Evolutionary conservation across 2,113 vertebrate genomes (phyloP), one percentile per base, ranked within the genome.

Genomic region (Craseonycteris thonglongyai): DNA sequence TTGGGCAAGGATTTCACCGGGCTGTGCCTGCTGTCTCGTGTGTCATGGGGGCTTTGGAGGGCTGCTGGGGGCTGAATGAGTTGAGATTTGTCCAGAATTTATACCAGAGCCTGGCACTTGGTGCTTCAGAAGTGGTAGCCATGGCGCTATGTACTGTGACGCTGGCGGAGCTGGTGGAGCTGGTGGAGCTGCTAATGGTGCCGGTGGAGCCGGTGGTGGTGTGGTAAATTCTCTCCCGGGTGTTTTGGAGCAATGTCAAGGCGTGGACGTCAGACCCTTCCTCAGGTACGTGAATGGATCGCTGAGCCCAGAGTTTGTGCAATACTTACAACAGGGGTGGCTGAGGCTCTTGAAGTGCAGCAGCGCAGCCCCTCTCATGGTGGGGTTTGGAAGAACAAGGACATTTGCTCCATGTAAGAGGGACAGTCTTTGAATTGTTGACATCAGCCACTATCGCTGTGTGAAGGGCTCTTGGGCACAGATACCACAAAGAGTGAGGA

Each of bases 81-180:
- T 8, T 21, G 15, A 38, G 18, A 13, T 19, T 3, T 0, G 21
- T 28, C 0, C 9, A 0, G 0, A 7, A 54, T 26, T 35, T 6
- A 26, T 88, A 28, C 1, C 22, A 6, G 84, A 13, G 33, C 69
- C 79, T 0, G 42, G 42, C 5, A 18, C 72, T 51, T 35, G 5
- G 49, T 15, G 0, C 47, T 12, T 47, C 2, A 0, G 4, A 6
- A 1, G 59, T 0, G 0, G 6, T 1, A 5, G 49, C 26, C 6
- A 0, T 4, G 58, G 11, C 3, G 5, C 51, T 38, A 1, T 10
- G 15, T 15, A 42, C 83, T 21, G 0, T 13, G n/a, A 15, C 33
- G 8, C 5, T 22, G 1, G 38, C 4, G 26, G 18, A 9, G 21
- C 11, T 2, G 38, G n/a, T n/a, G n/a, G n/a, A 35, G 8, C 5